Base-by-base conservation (phyloP, 2,113 vertebrate genomes). In the Pachycephala philippinensis region DNA sequence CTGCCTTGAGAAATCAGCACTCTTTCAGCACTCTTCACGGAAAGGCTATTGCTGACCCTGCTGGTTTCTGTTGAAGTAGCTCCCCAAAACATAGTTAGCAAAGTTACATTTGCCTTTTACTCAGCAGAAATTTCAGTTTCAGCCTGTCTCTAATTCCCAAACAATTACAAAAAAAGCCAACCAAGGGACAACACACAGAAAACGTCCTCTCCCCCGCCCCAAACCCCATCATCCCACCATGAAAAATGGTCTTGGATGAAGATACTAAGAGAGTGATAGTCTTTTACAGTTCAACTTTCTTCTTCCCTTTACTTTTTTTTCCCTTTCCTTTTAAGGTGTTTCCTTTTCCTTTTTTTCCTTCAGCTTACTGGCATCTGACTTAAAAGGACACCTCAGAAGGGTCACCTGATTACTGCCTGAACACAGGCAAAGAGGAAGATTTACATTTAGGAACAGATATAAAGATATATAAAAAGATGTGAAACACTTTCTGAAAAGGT, bases 61-160 rank as follows among this genome's bases (percentile, higher is more conserved):
- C 52, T 6, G 3, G 8, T 79, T 95, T 79, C n/a, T 89, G 7
- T 24, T 71, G 54, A 71, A 33, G 44, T 69, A 54, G 6, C 49
- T 81, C 61, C 49, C 35, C 5, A 17, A 68, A n/a, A 82, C 70
- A 87, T 21, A 28, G 65, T 59, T 87, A 95, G 63, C 59, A 39
- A 90, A 93, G 77, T 65, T 93, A 74, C 2, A 6, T 78, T 96
- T 94, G 47, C 72, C 37, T 96, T 89, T 92, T 84, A 65, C 69
- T 95, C 95, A 94, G 94, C 93, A 95, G 52, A 95, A 97, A 61
- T 69, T 61, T 66, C 52, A 31, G 86, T 82, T 92, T 82, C 66
- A 96, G 37, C 37, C 66, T 87, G 49, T 44, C 35, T 96, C 44
- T 87, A 87, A 95, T 96, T 95, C 52, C 52, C 30, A 66, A 94